Evolutionary conservation across 2,888 invertebrate species (phyloP), one percentile per base, ranked within the genome.

Genomic region (Drepana falcataria): DNA sequence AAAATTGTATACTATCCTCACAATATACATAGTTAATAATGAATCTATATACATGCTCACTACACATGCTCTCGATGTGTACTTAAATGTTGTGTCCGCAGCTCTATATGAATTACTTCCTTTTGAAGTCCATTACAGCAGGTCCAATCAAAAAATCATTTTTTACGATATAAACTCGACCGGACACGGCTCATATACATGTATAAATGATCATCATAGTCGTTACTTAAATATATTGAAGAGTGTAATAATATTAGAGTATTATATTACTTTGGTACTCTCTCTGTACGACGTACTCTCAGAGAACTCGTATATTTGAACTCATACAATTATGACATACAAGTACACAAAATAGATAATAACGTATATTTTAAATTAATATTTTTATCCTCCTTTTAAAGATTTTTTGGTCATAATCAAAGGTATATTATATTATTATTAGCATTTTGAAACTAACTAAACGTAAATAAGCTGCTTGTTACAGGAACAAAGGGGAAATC

Each of bases 101-200:
- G 49, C 88, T 86, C 84, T 77, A 67, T 81, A 69, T 53, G 55
- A 64, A 57, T 73, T 54, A 63, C 64, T 74, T 76, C 74, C 77
- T 79, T 78, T 66, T 67, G 68, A 71, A 73, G 75, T 72, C 85
- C 78, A 86, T 87, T 87, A 89, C 65, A 78, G 79, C 75, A 79
- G 75, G 83, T 81, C 81, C 87, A 91, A 90, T 90, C 90, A 90
- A 90, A 91, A 89, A 85, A 88, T 83, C 89, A 89, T 90, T 90
- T 90, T 90, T 90, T 87, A 89, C 81, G 81, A 85, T 87, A 86
- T 81, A 83, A 82, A 81, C 77, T 80, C 75, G 78, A 83, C 86
- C 87, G 87, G 89, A 89, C 87, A 87, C 79, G 79, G 80, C 84
- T 82, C 78, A 80, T 85, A 83, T 76, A 69, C 81, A 70, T 73